phyloP scores from a whole-genome alignment of 2,888 invertebrate genomes.

The Tethea ocularis region DNA sequence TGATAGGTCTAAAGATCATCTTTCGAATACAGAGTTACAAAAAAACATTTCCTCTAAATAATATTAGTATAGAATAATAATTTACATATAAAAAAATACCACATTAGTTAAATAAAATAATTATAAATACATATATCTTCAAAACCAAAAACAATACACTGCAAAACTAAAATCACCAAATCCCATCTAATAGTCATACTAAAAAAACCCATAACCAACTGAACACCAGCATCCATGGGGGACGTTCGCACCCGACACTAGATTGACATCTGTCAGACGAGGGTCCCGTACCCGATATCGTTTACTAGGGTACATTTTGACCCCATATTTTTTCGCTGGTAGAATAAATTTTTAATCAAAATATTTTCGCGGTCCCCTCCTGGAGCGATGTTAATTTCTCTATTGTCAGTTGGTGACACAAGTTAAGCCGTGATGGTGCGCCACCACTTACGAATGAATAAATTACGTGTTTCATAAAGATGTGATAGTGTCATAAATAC shows the following conservation, averaged over 20 bases:
- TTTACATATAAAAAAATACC: too few relatives aligned
- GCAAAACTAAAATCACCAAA: neutral
- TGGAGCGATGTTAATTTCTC: constrained; percentile 63
- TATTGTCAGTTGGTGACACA: constrained; percentile 66
- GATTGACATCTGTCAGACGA: constrained; percentile 79
- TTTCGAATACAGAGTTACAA: too few relatives aligned
- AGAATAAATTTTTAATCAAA: constrained; percentile 82
- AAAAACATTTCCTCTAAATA: too few relatives aligned
- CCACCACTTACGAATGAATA: constrained; percentile 54
- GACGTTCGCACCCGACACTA: constrained; percentile 51
- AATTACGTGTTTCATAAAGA: constrained; percentile 39
- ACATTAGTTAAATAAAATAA: too few relatives aligned
- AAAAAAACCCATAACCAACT: constrained; percentile 27
- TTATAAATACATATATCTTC: neutral
- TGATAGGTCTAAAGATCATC: too few relatives aligned
- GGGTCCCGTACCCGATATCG: constrained; percentile 32
- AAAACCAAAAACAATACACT: neutral
- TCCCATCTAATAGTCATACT: constrained; percentile 7
- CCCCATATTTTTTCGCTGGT: constrained; percentile 63
- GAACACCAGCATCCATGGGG: constrained; percentile 30
- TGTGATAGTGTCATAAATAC: neutral
- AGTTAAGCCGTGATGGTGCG: constrained; percentile 68
- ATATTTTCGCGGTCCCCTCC: constrained; percentile 68
- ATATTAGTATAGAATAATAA: too few relatives aligned
- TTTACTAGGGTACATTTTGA: constrained; percentile 43